These are phyloP conservation scores for Dolichoris vasculosae DNA, from an alignment of 1,140 invertebrate species.

Conservation along the genomic window DNA sequence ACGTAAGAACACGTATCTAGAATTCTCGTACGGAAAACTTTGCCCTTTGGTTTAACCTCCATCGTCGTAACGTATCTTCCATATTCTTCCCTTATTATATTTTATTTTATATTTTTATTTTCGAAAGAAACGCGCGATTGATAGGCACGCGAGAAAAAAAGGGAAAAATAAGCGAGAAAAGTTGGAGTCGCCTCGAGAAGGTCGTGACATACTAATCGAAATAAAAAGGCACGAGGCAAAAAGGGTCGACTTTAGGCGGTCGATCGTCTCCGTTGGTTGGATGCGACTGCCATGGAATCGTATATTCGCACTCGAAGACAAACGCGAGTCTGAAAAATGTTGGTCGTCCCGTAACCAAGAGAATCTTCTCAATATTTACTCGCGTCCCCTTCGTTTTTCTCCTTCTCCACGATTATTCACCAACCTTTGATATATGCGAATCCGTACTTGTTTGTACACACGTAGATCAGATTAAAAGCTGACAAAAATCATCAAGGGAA, in stretches of 20 bases:
- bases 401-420: not conserved
- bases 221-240: conserved; percentile 18
- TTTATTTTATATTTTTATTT: no score
- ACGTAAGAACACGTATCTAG: not conserved
- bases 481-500: not conserved
- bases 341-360: not conserved
- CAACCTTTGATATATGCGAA: no score
- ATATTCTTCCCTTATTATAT: not conserved
- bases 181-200: conserved; percentile 1
- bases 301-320: not conserved
- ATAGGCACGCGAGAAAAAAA: not conserved
- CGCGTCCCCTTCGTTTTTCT: not conserved
- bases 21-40: not conserved
- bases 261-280: conserved; percentile 12
- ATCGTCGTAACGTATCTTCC: no score
- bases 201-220: conserved; percentile 47
- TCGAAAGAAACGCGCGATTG: not conserved
- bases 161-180: not conserved
- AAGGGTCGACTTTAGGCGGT: conserved; percentile 29
- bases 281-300: not conserved
- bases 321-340: not conserved
- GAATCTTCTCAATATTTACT: not conserved
- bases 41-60: not conserved
- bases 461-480: not conserved
- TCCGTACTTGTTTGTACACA: not conserved